A percentile compares a stretch with the other conserved stretches of the same genome.
Evolutionary conservation across 2,797 vertebrate genomes (phyloP).

Genomic region (Pygocentrus nattereri): DNA sequence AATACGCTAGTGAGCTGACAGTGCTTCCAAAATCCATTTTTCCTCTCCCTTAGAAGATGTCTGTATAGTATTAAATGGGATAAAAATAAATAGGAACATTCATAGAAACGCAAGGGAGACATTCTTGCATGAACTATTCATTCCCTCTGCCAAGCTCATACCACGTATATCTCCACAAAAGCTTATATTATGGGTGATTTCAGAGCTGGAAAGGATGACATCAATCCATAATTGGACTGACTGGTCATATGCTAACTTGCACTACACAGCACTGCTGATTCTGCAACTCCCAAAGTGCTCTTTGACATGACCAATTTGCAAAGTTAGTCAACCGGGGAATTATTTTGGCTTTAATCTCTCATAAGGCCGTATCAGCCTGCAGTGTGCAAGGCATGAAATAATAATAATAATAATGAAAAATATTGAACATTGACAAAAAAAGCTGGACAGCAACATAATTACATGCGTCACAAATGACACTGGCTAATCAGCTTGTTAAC

Average conservation of each 20-base stretch:
- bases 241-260: constrained; percentile 47
- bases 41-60: constrained; percentile 35
- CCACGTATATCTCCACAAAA: constrained; percentile 32
- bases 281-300: constrained; percentile 61
- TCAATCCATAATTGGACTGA: constrained; percentile 66
- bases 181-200: constrained; percentile 49
- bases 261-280: constrained; percentile 65
- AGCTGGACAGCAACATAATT: constrained; percentile 69
- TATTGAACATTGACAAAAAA: constrained; percentile 41
- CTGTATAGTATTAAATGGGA: constrained; percentile 42
- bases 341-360: constrained; percentile 76
- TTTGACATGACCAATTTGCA: constrained; percentile 77
- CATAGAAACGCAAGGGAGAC: constrained; percentile 24
- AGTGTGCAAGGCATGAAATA: constrained; percentile 50
- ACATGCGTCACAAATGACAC: constrained; percentile 66
- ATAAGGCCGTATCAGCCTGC: constrained; percentile 56
- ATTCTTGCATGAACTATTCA: constrained; percentile 35
- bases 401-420: constrained; percentile 54
- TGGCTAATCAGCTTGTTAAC: constrained; percentile 69
- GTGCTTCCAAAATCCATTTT: constrained; percentile 29
- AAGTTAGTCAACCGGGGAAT: constrained; percentile 75
- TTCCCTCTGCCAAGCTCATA: constrained; percentile 39
- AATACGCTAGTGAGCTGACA: constrained; percentile 42
- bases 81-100: constrained; percentile 50
- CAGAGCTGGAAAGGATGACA: constrained; percentile 41